These are phyloP conservation scores for Tichodroma muraria DNA, from an alignment of 2,113 vertebrate species.

Conservation along the genomic window DNA sequence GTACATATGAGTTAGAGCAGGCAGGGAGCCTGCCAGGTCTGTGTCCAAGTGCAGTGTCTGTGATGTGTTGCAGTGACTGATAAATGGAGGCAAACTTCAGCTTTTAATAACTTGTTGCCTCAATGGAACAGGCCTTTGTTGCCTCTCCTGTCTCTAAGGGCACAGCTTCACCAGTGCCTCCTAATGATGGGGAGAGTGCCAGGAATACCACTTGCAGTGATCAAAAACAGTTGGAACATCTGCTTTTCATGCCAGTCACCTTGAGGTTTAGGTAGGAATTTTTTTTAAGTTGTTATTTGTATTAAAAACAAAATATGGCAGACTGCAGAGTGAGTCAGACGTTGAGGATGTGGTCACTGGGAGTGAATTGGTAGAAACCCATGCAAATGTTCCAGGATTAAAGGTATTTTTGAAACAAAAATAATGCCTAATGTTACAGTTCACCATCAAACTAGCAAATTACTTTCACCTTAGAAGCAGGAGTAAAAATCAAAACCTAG, in stretches of 20 bases:
- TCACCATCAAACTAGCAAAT: not conserved
- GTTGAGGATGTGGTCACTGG: not conserved
- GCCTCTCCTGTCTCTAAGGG: not conserved
- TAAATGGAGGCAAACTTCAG: not conserved
- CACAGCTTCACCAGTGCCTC: not conserved
- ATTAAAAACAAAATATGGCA: not conserved
- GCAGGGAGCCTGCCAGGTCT: not conserved
- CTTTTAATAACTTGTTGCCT: not conserved
- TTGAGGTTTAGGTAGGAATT: not conserved
- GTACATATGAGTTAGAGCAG: fast-evolving
- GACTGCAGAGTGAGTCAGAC: not conserved
- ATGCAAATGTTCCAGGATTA: not conserved
- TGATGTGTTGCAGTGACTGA: not conserved
- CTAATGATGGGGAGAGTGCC: not conserved
- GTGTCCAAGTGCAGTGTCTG: fast-evolving
- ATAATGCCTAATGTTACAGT: not conserved
- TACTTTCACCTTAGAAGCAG: not conserved
- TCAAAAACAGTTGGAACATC: not conserved
- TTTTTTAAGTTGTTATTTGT: not conserved
- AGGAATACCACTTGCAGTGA: not conserved
- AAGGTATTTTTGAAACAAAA: not conserved
- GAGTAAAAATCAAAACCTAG: not conserved
- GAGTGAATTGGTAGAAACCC: not conserved
- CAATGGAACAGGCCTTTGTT: not conserved
- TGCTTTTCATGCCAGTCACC: not conserved